Conservation (phyloP, 2,797 vertebrate species). For the Anguilla pacifica region DNA sequence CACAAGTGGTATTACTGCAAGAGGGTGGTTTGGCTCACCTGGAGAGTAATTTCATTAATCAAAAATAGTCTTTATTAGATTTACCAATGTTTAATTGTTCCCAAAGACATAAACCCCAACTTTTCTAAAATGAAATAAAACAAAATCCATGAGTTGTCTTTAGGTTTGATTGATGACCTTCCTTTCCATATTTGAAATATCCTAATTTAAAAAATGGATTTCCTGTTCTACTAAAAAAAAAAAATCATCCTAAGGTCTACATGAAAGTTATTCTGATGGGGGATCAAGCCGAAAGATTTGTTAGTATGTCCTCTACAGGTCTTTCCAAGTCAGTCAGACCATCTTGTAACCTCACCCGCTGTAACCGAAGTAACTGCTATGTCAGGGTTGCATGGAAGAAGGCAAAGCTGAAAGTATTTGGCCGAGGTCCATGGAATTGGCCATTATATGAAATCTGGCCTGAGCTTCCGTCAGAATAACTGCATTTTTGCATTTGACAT, state of each 20-base stretch:
- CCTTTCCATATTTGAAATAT: not conserved
- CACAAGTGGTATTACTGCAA: constrained; percentile 53
- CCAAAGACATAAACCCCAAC: not conserved
- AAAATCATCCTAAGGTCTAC: not conserved
- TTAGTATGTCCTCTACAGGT: not conserved
- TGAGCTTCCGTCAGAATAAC: constrained; percentile 45
- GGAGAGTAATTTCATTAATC: constrained; percentile 37
- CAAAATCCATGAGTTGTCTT: not conserved
- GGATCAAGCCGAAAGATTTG: not conserved
- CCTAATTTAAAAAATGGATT: not conserved
- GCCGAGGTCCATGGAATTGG: constrained; percentile 59
- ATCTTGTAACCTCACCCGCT: constrained; percentile 69
- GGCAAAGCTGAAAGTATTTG: constrained; percentile 63
- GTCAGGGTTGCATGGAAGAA: constrained; percentile 66
- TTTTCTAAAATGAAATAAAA: not conserved
- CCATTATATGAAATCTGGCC: constrained; percentile 48
- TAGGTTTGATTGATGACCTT: not conserved
- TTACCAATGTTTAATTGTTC: not conserved
- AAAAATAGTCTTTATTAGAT: not conserved
- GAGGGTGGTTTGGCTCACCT: constrained; percentile 57
- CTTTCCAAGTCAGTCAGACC: constrained; percentile 53
- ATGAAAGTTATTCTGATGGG: not conserved
- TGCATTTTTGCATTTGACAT: constrained; percentile 33
- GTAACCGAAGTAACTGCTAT: constrained; percentile 71
- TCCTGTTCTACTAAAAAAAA: not conserved